A percentile compares a stretch with the other conserved stretches of the same genome.
Evolutionary conservation across 2,113 vertebrate genomes (phyloP).

Genomic region (Actenoides hombroni): DNA sequence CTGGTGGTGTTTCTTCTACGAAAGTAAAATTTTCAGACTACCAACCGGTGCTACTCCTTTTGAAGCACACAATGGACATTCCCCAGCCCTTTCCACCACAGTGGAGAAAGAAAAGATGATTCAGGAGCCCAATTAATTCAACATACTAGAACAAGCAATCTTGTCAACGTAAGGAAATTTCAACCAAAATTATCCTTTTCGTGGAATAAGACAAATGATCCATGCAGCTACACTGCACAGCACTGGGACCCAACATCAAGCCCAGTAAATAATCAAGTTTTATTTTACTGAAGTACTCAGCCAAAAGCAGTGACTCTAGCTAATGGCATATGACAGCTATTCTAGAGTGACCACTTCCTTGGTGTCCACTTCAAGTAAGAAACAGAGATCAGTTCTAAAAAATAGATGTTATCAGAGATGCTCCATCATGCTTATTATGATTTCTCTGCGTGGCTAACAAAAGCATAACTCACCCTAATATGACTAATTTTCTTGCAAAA

Average conservation of each 20-base stretch:
- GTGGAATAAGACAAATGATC: not conserved
- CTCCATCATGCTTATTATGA: rapidly evolving
- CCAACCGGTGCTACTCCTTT: not conserved
- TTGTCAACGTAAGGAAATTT: not conserved
- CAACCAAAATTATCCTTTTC: not conserved
- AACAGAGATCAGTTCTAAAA: not conserved
- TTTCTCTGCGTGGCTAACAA: not conserved
- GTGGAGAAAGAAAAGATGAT: not conserved
- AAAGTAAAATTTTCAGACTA: not conserved
- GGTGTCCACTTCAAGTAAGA: not conserved
- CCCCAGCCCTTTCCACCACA: not conserved
- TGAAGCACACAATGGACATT: not conserved
- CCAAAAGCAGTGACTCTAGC: not conserved
- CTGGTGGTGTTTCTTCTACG: not conserved
- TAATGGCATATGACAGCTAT: not conserved
- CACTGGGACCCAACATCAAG: not conserved
- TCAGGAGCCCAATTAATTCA: not conserved
- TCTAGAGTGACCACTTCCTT: not conserved
- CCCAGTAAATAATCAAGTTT: not conserved
- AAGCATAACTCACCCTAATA: not conserved
- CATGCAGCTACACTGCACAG: not conserved
- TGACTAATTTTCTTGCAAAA: not conserved
- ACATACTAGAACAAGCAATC: not conserved
- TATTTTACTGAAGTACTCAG: not conserved
- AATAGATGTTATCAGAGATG: not conserved